Evolutionary conservation across 1,140 invertebrate genomes (phyloP).

Genomic region (Anadara kagoshimensis): DNA sequence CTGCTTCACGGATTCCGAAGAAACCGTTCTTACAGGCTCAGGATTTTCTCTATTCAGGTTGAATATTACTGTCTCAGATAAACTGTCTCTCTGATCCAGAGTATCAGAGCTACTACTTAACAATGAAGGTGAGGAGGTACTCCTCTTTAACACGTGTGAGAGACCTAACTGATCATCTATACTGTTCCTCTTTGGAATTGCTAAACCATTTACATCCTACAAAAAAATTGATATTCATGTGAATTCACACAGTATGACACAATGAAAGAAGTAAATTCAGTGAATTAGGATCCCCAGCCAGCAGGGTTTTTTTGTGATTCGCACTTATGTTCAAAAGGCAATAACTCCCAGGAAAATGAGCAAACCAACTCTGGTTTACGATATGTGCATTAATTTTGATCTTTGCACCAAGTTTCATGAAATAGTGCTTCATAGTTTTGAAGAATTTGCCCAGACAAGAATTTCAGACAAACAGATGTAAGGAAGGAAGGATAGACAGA

Average conservation of each 20-base stretch:
- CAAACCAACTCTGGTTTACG: no score
- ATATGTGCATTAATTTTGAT: no score
- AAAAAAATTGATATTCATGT: neutral
- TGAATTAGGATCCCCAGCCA: no score
- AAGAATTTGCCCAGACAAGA: no score
- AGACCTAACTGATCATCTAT: neutral
- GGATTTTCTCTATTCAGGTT: neutral
- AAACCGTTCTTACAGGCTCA: neutral
- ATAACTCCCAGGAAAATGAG: no score
- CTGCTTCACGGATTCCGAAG: neutral
- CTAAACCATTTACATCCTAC: constrained; percentile 5
- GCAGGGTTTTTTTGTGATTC: no score
- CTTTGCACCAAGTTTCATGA: no score
- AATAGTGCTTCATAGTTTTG: no score
- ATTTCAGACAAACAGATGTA: no score
- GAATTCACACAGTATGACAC: neutral
- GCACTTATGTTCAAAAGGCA: no score
- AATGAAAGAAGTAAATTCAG: no score
- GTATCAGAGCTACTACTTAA: constrained; percentile 44
- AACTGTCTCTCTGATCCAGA: constrained; percentile 39
- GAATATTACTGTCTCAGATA: constrained; percentile 29
- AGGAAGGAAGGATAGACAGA: no score
- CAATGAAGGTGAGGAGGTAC: constrained; percentile 57
- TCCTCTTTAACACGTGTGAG: constrained; percentile 42
- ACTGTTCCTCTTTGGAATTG: neutral